Evolutionary conservation across 2,113 vertebrate genomes (phyloP).

Genomic region (Semicossyphus pulcher): DNA sequence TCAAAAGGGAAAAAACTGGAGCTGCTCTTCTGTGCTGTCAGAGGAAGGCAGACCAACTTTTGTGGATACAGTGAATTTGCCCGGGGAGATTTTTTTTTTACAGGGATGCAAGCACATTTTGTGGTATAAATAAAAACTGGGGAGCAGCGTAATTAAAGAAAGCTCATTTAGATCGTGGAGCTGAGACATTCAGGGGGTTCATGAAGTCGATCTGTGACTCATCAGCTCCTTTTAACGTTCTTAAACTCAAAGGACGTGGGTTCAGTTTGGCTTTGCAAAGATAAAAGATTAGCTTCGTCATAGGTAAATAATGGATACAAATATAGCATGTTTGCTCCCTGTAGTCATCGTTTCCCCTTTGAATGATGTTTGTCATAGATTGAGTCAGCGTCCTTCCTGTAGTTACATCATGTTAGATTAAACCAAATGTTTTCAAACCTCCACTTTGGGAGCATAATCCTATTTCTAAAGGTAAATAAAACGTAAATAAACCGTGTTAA

Average conservation of each 20-base stretch:
- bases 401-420: too few species aligned
- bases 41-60: constrained; percentile 44
- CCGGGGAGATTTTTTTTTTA: constrained; percentile 23
- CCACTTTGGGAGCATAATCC: too few species aligned
- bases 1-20: constrained; percentile 57
- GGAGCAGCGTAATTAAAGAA: constrained; percentile 33
- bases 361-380: background rate
- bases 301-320: background rate
- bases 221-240: background rate
- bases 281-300: background rate
- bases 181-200: constrained; percentile 13
- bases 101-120: constrained; percentile 32
- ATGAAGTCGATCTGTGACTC: constrained; percentile 47
- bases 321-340: background rate
- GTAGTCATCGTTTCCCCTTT: background rate
- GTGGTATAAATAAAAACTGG: constrained; percentile 22
- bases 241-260: background rate
- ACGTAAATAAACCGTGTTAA: too few species aligned
- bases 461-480: too few species aligned
- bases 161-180: constrained; percentile 27
- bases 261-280: background rate
- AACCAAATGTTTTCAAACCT: too few species aligned
- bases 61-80: constrained; percentile 43
- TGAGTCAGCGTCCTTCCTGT: background rate
- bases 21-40: constrained; percentile 54